These are phyloP conservation scores for Tragelaphus imberbis DNA, from an alignment of 2,113 vertebrate genomes.

Conservation along the genomic window DNA sequence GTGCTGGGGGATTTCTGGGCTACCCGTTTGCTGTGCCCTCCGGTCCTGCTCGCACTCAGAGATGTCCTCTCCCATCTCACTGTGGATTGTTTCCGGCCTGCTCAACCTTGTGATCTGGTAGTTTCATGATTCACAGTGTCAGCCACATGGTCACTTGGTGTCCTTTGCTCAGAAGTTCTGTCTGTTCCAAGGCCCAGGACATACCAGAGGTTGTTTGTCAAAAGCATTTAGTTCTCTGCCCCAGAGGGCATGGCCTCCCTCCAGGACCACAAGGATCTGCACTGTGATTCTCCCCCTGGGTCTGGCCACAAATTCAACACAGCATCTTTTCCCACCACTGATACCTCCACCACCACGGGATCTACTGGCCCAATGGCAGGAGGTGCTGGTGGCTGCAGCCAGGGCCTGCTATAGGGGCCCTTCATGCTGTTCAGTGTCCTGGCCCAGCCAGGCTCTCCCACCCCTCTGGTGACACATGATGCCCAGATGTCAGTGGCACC, in stretches of 20 bases:
- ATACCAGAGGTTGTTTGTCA: background rate
- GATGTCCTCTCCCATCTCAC: fast-evolving
- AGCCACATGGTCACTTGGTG: background rate
- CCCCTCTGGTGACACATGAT: background rate
- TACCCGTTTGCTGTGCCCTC: background rate
- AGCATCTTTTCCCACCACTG: background rate
- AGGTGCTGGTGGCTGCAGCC: background rate
- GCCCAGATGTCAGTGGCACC: background rate
- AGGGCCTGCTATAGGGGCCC: background rate
- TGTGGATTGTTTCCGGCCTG: background rate
- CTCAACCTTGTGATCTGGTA: background rate
- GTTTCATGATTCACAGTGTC: background rate
- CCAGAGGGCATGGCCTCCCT: background rate
- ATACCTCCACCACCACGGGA: background rate
- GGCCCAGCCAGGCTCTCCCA: background rate
- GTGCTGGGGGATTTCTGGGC: background rate
- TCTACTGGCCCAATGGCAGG: background rate
- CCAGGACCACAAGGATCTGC: background rate
- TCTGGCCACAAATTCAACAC: too few relatives aligned
- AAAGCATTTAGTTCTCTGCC: background rate
- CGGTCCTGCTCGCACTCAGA: background rate
- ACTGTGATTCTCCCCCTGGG: background rate
- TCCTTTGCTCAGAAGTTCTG: background rate
- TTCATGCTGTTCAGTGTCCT: fast-evolving
- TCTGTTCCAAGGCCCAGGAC: background rate